Base-by-base conservation (phyloP, 1,140 invertebrate genomes). In the Atta colombica region DNA sequence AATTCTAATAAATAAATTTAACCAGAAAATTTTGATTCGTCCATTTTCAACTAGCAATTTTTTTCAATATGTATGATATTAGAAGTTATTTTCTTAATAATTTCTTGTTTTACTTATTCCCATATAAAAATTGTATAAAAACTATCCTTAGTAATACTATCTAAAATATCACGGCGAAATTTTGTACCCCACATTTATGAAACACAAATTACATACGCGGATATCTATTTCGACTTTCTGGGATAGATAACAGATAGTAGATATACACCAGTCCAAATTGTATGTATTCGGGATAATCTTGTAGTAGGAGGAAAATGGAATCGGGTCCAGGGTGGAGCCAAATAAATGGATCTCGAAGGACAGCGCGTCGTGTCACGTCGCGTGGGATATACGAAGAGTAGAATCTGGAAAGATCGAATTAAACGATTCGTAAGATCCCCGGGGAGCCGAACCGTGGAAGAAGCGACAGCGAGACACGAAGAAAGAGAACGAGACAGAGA, bases 261-360 rank as follows among this genome's bases (percentile, higher is more conserved):
- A 74, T 74, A 74, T 39, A n/a, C 18, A n/a, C 55, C 68, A 31
- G 12, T 53, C 60, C 35, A 55, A 72, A 86, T 63, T 58, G n/a
- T 72, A 74, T 31, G n/a, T 86, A 69, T 81, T 72, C 71, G 14
- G 65, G 60, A 88, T 89, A 66, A 88, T 81, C 65, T 77, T 69
- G 28, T 49, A 60, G 31, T 12, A 49, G 51, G 16, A 28, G 53
- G 88, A 89, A 89, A 89, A 84, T 89, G 72, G 85, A 84, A 87
- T 80, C 39, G 87, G 60, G 53, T 60, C 39, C 21, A 45, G 75
- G 69, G n/a, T 65, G 77, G 71, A 53, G 77, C 35, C 74, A 80
- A 81, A 85, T 90, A 89, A 90, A 89, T 89, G 85, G 69, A 90
- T 89, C 85, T 87, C 68, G 78, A 74, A 86, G 75, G 66, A 65